Evolutionary conservation across 92 coral and sea anemone genomes (phyloP).

Genomic region (Zoanthus solanderi): DNA sequence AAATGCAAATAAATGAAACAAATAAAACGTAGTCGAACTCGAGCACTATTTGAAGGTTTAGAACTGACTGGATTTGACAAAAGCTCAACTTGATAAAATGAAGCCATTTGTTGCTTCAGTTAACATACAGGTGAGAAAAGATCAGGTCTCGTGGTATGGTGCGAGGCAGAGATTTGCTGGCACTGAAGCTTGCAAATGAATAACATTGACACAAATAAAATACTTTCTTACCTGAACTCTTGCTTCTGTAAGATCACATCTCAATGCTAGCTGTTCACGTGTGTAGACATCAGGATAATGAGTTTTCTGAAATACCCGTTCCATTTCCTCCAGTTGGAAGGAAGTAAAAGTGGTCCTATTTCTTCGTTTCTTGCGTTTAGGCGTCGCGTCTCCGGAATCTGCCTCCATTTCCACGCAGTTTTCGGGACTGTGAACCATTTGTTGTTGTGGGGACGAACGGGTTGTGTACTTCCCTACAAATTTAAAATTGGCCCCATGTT

Average conservation of each 20-base stretch:
- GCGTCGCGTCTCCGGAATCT: conserved; percentile 79
- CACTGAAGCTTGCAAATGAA: background rate
- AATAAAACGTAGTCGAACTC: background rate
- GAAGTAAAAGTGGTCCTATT: conserved; percentile 98
- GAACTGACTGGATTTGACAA: background rate
- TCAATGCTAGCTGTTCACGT: conserved; percentile 94
- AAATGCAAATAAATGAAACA: background rate
- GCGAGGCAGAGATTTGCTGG: background rate
- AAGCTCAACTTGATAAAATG: background rate
- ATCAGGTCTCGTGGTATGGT: background rate
- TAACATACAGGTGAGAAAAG: background rate
- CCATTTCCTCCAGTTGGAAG: conserved; percentile 99
- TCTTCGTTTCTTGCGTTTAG: conserved; percentile 97
- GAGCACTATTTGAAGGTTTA: background rate
- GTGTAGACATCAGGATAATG: conserved; percentile 99
- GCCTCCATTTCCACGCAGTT: conserved; percentile 91
- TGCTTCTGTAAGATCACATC: conserved; percentile 98
- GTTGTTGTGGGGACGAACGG: conserved; percentile 62
- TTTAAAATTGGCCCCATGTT: conserved; percentile 47
- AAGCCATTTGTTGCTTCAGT: background rate
- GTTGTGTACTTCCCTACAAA: conserved; percentile 34
- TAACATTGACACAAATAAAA: background rate
- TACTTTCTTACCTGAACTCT: conserved; percentile 89
- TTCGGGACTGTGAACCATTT: conserved; percentile 76
- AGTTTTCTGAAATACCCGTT: conserved; percentile 96